Conservation (phyloP, 2,113 vertebrate species). For the Ophthalmolycus amberensis region DNA sequence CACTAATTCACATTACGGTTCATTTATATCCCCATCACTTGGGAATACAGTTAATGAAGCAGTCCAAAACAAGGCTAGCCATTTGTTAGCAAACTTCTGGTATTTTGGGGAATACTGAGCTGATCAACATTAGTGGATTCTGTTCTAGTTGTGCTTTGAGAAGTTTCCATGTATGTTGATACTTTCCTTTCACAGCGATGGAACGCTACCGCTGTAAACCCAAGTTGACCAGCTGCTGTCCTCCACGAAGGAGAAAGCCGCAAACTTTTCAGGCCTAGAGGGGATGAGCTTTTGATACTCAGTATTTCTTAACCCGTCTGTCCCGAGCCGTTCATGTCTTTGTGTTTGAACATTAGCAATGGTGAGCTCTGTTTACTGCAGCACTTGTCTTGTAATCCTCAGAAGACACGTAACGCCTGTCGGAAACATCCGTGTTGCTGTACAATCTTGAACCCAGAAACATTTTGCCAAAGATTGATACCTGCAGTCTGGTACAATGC, state of each 20-base stretch:
- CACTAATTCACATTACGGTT: not conserved
- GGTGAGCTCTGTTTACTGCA: not conserved
- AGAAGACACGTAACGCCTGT: not conserved
- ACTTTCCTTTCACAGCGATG: not conserved
- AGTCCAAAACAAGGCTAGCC: not conserved
- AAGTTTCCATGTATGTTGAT: not conserved
- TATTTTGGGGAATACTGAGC: not conserved
- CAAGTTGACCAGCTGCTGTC: not conserved
- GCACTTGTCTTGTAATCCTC: constrained; percentile 5
- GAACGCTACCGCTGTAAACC: not conserved
- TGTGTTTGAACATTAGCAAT: constrained; percentile 1
- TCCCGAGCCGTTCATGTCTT: not conserved
- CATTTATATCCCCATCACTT: not conserved
- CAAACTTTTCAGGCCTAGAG: not conserved
- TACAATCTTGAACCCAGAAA: not conserved
- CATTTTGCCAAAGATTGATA: constrained; percentile 3
- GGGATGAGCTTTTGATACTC: not conserved
- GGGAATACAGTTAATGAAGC: not conserved
- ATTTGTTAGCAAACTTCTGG: not conserved
- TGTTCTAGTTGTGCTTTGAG: not conserved
- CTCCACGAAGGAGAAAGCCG: not conserved
- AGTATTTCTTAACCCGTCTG: not conserved
- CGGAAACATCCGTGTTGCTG: not conserved
- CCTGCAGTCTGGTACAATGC: constrained; percentile 4
- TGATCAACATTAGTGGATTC: not conserved